These are phyloP conservation scores for Phaonia tiefii DNA, from an alignment of 2,888 invertebrate species.

Conservation along the genomic window DNA sequence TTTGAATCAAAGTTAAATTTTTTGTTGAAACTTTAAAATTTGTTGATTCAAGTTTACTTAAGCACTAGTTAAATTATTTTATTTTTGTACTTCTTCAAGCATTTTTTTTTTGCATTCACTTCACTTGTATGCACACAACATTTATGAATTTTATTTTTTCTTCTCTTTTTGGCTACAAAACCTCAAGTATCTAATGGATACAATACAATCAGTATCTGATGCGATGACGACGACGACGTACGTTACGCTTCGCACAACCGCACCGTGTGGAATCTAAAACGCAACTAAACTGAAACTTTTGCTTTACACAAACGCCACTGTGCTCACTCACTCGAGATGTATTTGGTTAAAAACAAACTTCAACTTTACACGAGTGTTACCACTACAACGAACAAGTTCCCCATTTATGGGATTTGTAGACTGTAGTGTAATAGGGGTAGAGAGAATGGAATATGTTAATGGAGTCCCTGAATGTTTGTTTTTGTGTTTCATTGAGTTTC, in stretches of 20 bases:
- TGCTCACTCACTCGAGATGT: neutral
- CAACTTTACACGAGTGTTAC: slow-evolving; percentile 64
- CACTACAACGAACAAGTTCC: too few species aligned
- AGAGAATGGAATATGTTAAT: too few species aligned
- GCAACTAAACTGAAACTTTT: slow-evolving; percentile 67
- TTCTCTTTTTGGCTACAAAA: slow-evolving; percentile 13
- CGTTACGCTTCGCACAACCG: slow-evolving; percentile 65
- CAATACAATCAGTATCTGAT: slow-evolving; percentile 38
- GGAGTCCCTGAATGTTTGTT: too few species aligned
- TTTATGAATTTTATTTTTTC: slow-evolving; percentile 12
- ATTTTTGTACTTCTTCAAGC: slow-evolving; percentile 13
- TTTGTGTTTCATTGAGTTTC: too few species aligned
- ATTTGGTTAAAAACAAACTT: slow-evolving; percentile 31
- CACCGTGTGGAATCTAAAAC: slow-evolving; percentile 70
- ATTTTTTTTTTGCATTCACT: slow-evolving; percentile 19
- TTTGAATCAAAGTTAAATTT: slow-evolving; percentile 19
- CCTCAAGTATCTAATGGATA: slow-evolving; percentile 56
- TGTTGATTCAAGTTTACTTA: slow-evolving; percentile 12
- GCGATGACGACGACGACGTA: slow-evolving; percentile 29
- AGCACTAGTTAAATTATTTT: slow-evolving; percentile 5
- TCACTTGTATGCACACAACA: slow-evolving; percentile 9
- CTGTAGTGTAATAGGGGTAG: too few species aligned
- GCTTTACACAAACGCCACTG: slow-evolving; percentile 28
- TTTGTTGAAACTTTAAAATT: neutral
- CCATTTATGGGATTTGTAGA: too few species aligned